Evolutionary conservation across 1,140 invertebrate genomes (phyloP), one percentile per base, ranked within the genome.

Genomic region (Diuraphis noxia): DNA sequence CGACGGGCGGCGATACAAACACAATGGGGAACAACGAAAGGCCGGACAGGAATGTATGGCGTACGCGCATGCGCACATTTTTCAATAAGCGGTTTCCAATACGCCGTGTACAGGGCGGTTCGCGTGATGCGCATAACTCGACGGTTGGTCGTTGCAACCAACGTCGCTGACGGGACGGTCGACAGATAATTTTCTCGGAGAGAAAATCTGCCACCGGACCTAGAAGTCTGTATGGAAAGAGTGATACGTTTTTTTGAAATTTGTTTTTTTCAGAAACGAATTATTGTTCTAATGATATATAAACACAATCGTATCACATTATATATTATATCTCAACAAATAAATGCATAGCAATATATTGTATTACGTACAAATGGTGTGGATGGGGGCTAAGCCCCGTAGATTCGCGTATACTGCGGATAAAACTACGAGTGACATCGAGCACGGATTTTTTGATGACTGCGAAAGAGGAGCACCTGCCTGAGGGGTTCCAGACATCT

Each of bases 41-140:
- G 88, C n/a, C 40, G 3, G 10, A 86, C 63, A 89, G 88, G 88
- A 89, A 89, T 89, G 88, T 19, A 72, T 23, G 25, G n/a, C 88
- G 25, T 43, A 36, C 41, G 41, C 88, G 88, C 88, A 89, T 89
- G 88, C 88, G 88, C 63, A 30, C n/a, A 43, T 89, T 89, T 89
- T 89, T 89, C 88, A 77, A 89, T 79, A 89, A 89, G 30, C 88
- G 43, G 87, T 88, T 88, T 88, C 38, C 88, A 89, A 89, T 79
- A 77, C n/a, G 30, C 25, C 25, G 9, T n/a, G 38, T 40, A 86
- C 84, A 49, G 84, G 40, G 43, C 34, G 84, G 34, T 86, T 86
- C 40, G 30, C 82, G 40, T 38, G 38, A 81, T 10, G 30, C 56
- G 30, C n/a, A 34, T 72, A 72, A 72, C n/a, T 72, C 56, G 56